phyloP scores from a whole-genome alignment of 2,797 vertebrate genomes.

The Sylvilagus floridanus region DNA sequence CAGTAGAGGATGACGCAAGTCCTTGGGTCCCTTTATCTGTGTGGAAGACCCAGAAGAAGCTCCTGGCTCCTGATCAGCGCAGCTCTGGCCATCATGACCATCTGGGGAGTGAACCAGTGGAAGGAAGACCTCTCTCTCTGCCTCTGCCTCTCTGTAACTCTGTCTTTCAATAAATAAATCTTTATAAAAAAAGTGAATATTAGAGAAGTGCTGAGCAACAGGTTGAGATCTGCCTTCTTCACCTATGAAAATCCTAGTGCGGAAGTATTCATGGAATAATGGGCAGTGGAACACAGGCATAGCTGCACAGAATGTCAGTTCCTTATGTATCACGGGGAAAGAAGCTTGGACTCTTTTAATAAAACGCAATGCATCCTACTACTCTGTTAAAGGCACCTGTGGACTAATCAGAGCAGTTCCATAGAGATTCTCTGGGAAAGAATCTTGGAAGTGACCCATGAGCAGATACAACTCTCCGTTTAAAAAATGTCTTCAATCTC shows the following conservation, averaged over 20 bases:
- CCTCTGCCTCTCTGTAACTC: too few relatives aligned
- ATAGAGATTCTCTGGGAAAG: neutral
- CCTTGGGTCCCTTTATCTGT: too few relatives aligned
- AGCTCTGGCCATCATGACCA: too few relatives aligned
- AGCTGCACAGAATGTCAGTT: neutral
- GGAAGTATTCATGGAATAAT: neutral
- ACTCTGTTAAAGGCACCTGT: neutral
- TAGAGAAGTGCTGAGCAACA: neutral
- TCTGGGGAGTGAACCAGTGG: too few relatives aligned
- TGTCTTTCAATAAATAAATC: too few relatives aligned
- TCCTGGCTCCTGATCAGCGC: too few relatives aligned
- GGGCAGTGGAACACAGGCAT: neutral
- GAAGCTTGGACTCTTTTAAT: neutral
- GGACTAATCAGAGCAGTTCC: neutral
- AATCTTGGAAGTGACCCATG: neutral
- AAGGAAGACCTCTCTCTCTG: too few relatives aligned
- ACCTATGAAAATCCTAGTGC: neutral
- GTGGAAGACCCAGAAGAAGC: too few relatives aligned
- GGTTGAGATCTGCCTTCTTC: neutral
- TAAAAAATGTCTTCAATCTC: neutral
- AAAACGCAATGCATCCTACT: neutral
- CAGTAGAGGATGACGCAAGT: too few relatives aligned
- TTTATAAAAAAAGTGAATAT: too few relatives aligned
- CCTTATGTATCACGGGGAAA: neutral
- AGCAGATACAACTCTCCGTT: neutral